Percentiles rank a stretch among this genome's conserved stretches.
Conservation (phyloP, 2,797 vertebrate genomes). For the Xenentodon cancila region DNA sequence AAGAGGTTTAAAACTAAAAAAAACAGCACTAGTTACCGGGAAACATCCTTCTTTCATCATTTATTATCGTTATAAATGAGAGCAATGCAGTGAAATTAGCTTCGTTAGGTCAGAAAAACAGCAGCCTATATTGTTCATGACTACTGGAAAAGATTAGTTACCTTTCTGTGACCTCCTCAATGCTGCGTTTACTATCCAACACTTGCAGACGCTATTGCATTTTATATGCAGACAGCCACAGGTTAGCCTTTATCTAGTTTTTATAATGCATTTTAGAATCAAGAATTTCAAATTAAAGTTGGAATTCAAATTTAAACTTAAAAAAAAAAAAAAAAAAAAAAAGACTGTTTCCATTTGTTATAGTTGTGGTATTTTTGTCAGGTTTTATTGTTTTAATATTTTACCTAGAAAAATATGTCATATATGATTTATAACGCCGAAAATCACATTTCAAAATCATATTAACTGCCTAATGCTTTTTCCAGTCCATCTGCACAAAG, state of each 20-base stretch:
- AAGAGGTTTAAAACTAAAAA: background rate
- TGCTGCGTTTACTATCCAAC: too few species aligned
- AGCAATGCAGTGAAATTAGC: background rate
- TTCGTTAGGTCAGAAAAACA: constrained; percentile 8
- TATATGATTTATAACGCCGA: constrained; percentile 41
- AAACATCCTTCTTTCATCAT: too few species aligned
- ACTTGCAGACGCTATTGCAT: too few species aligned
- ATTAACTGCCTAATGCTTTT: constrained; percentile 44
- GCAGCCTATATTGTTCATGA: background rate
- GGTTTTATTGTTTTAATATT: background rate
- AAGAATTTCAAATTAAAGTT: too few species aligned
- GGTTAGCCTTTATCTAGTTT: too few species aligned
- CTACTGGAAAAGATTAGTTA: constrained; percentile 13
- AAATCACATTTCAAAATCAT: constrained; percentile 37
- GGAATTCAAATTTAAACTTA: too few species aligned
- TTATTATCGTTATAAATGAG: background rate
- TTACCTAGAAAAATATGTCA: background rate
- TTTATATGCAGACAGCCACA: too few species aligned
- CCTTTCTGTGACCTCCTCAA: constrained; percentile 20
- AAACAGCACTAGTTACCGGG: background rate
- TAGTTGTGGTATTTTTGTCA: background rate
- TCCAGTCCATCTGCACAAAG: constrained; percentile 33
- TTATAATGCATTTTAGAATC: too few species aligned
- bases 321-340: too few species aligned
- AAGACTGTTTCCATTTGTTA: too few species aligned